Evolutionary conservation across 2,888 invertebrate species (phyloP), one percentile per base, ranked within the genome.

Genomic region (Lasioglossum villosulum): DNA sequence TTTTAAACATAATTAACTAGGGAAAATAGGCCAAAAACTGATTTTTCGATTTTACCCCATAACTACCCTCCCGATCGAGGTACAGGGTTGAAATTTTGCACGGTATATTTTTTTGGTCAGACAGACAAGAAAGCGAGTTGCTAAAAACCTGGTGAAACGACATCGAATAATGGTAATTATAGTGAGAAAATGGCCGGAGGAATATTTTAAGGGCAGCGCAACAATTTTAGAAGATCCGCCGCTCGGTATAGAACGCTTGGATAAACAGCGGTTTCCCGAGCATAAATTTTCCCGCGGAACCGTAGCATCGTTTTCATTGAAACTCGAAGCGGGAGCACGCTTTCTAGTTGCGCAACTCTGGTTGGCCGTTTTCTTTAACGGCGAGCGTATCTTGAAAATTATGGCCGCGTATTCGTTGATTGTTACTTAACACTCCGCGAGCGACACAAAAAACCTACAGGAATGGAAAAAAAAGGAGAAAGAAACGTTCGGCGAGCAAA

Each of bases 311-410:
- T 34, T 66, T 66, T 34, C 66, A 34, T 66, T 34, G 66, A 66
- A 66, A 34, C 34, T 16, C 34, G 34, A 66, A 34, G 66, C 34
- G 66, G 16, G 37, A 68, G 34, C 23, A 23, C 27, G 48, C 48
- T 52, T 68, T 75, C 66, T 52, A 80, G 48, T 80, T 68, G 30
- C 63, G 63, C 42, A 75, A 63, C 39, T n/a, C n/a, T n/a, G n/a
- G 48, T 8, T 1, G 19, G 14, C 16, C 16, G 12, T 72, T 45
- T 48, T 72, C 45, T 48, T 30, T 8, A 23, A 72, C 48, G 0
- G 45, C 72, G 23, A 10, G 68, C 16, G 48, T 30, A 39, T 48
- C 30, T 48, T 10, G 42, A 63, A 75, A 63, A 63, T 75, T 27
- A 71, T 42, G 14, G 19, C 27, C 34, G 23, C 30, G 12, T 68